A percentile compares a stretch with the other conserved stretches of the same genome.
Evolutionary conservation across 2,888 invertebrate species (phyloP).

Genomic region (Dioctria rufipes): DNA sequence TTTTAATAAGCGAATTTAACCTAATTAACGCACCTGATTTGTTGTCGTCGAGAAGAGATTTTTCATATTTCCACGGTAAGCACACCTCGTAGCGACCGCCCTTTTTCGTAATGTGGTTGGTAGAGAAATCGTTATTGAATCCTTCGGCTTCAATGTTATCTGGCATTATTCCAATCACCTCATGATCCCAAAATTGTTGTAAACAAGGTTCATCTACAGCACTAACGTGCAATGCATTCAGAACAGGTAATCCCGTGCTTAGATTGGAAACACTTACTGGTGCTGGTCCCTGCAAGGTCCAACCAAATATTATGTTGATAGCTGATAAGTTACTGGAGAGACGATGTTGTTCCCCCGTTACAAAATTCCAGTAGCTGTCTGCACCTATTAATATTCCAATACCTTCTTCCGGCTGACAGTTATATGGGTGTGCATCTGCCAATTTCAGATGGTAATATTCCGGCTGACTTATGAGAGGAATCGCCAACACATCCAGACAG

Average conservation of each 20-base stretch:
- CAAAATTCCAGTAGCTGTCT: too few relatives aligned
- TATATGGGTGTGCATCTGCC: too few relatives aligned
- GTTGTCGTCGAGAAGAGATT: constrained; percentile 39
- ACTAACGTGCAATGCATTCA: not conserved
- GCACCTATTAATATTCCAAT: too few relatives aligned
- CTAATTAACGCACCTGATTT: constrained; percentile 50
- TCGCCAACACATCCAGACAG: constrained; percentile 46
- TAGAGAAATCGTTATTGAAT: not conserved
- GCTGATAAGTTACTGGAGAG: constrained; percentile 44
- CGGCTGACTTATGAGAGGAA: constrained; percentile 9
- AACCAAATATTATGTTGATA: constrained; percentile 50
- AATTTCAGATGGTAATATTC: constrained; percentile 15
- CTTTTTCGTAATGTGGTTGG: constrained; percentile 5
- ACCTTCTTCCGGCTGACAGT: too few relatives aligned
- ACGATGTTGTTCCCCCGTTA: constrained; percentile 48
- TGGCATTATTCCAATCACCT: constrained; percentile 39
- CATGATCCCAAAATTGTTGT: constrained; percentile 51
- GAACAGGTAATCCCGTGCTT: too few relatives aligned
- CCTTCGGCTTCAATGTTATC: not conserved
- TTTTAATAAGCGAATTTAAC: constrained; percentile 43
- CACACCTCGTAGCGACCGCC: constrained; percentile 52
- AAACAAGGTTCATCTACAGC: constrained; percentile 47
- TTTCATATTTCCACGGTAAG: constrained; percentile 48
- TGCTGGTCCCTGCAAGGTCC: constrained; percentile 56
- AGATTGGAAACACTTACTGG: not conserved